These are phyloP conservation scores for Charadrius vociferus DNA, from an alignment of 2,113 vertebrate genomes.

Conservation along the genomic window DNA sequence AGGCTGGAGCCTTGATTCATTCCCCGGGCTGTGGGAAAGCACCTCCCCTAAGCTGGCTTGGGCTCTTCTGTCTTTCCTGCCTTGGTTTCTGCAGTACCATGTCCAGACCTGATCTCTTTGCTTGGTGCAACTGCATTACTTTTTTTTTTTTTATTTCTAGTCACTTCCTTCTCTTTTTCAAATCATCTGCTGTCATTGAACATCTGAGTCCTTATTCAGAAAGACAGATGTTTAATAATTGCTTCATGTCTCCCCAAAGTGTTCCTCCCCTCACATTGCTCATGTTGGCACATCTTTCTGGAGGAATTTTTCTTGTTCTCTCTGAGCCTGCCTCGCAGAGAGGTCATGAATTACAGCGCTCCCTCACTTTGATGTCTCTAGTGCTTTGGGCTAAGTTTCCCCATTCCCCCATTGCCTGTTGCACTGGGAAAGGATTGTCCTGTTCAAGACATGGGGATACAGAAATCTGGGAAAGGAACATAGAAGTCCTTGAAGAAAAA, in stretches of 20 bases:
- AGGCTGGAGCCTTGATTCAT: neutral
- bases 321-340: accelerated
- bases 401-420: neutral
- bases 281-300: neutral
- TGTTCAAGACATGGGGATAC: accelerated
- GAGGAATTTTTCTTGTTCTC: neutral
- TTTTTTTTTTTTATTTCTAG: neutral
- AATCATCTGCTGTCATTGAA: neutral
- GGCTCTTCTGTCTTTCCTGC: neutral
- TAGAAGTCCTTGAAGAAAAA: neutral
- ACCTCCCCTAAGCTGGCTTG: neutral
- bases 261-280: neutral
- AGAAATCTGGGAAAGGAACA: neutral
- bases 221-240: neutral
- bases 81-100: neutral
- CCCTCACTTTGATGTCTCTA: neutral
- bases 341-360: neutral
- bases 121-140: neutral
- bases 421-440: neutral
- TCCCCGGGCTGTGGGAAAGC: neutral
- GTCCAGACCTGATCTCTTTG: neutral
- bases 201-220: neutral
- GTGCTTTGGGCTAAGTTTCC: neutral
- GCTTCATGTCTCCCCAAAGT: neutral
- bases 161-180: neutral